Evolutionary conservation across 53 echinoderm and acorn worm genomes (phyloP), one percentile per base, ranked within the genome.

Genomic region (Crossaster papposus): DNA sequence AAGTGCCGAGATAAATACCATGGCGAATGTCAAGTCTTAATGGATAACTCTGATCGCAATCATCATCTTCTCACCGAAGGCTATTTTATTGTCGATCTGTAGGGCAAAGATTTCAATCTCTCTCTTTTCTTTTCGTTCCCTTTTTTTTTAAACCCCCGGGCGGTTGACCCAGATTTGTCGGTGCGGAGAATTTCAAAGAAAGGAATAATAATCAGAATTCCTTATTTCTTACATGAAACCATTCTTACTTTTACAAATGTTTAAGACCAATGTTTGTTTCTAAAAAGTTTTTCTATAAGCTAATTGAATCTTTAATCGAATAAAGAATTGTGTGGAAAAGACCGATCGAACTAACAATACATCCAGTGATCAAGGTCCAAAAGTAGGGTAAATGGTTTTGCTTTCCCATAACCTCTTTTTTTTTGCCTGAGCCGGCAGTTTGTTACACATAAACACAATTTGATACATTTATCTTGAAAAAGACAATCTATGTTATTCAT

Each of bases 21-120:
- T 31, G 72, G 30, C 31, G 72, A 84, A 50, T 72, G 72, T 65
- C 84, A 65, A 15, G 30, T 17, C 63, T 75, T 77, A 87, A 87
- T 75, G 77, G 77, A 20, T 55, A 77, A 77, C 77, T 34, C 34
- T 87, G 77, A 35, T 75, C 77, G 55, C 51, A 54, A 30, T 72
- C 75, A 33, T 77, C 37, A 32, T 29, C 85, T 14, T 26, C 58
- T 58, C 2, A 24, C 76, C 62, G 33, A 22, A 3, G 76, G 77
- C 87, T 32, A 23, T 62, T n/a, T n/a, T n/a, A 36, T 63, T 55
- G 31, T 22, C 35, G 77, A 87, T 87, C 77, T 77, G 36, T 15
- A 38, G 77, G 77, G 77, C 77, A 35, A 17, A 85, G 87, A 87
- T 76, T 87, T 75, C 37, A 62, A 87, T 87, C 77, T 87, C 81